A percentile compares a stretch with the other conserved stretches of the same genome.
Conservation (phyloP, 1,140 invertebrate genomes). For the Riptortus pedestris region DNA sequence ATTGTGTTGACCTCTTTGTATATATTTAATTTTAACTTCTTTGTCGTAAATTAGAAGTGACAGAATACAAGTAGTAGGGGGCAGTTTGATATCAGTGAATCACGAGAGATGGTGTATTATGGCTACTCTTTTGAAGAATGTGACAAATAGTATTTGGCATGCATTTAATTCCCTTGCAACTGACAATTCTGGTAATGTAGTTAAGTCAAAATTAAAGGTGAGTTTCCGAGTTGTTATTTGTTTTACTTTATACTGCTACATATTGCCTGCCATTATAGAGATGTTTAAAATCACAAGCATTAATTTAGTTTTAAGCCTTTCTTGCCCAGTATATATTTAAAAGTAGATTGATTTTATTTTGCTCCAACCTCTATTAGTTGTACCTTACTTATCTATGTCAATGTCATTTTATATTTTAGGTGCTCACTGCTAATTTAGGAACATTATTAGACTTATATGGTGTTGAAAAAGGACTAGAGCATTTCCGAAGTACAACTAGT, state of each 20-base stretch:
- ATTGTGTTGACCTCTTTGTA: too few species aligned
- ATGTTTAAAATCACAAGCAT: too few species aligned
- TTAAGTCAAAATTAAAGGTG: slow-evolving; percentile 68
- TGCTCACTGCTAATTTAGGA: slow-evolving; percentile 60
- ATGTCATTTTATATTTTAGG: slow-evolving; percentile 47
- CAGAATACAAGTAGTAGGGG: neutral
- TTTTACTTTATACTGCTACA: too few species aligned
- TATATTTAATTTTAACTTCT: too few species aligned
- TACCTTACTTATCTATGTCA: too few species aligned
- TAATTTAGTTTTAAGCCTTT: too few species aligned
- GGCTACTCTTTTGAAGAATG: slow-evolving; percentile 55
- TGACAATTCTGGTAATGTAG: slow-evolving; percentile 46
- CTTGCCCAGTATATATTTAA: too few species aligned
- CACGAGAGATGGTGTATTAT: slow-evolving; percentile 36
- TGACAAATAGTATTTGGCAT: slow-evolving; percentile 63
- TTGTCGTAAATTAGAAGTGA: too few species aligned
- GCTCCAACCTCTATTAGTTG: too few species aligned
- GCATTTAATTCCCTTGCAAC: slow-evolving; percentile 57
- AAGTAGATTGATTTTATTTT: too few species aligned
- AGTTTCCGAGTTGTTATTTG: slow-evolving; percentile 24
- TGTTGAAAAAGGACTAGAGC: slow-evolving; percentile 64
- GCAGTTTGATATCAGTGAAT: slow-evolving; percentile 1
- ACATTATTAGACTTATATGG: slow-evolving; percentile 58
- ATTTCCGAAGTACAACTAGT: slow-evolving; percentile 52
- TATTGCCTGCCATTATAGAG: too few species aligned